Evolutionary conservation across 2,113 vertebrate species (phyloP).

Genomic region (Eublepharis macularius): DNA sequence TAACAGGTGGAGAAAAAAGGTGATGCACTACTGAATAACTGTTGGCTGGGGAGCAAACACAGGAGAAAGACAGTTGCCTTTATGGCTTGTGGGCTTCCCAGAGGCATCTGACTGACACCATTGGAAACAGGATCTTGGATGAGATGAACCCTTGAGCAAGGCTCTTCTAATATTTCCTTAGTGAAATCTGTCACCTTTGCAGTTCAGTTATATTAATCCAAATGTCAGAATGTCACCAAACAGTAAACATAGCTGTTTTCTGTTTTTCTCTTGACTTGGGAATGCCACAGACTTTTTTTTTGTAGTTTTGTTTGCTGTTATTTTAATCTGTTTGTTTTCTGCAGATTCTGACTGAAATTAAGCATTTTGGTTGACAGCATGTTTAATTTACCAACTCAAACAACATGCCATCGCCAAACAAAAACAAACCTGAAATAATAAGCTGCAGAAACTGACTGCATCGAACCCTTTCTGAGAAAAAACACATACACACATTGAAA

Average conservation of each 20-base stretch:
- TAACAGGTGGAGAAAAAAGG: too few species aligned
- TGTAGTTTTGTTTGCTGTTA: slow-evolving; percentile 25
- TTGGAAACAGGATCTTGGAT: background rate
- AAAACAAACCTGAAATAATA: slow-evolving; percentile 15
- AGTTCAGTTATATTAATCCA: background rate
- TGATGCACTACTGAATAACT: too few species aligned
- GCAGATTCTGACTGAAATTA: slow-evolving; percentile 12
- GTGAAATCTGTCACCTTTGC: background rate
- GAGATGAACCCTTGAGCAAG: background rate
- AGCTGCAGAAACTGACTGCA: background rate
- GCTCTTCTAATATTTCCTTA: background rate
- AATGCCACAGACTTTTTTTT: background rate
- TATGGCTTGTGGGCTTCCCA: background rate
- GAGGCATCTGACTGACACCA: background rate
- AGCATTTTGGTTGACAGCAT: slow-evolving; percentile 26
- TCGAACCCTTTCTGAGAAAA: background rate
- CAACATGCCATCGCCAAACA: slow-evolving; percentile 5
- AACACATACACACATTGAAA: background rate
- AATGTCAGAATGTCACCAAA: background rate
- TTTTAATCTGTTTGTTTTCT: slow-evolving; percentile 30
- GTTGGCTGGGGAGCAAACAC: too few species aligned
- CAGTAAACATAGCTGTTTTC: background rate
- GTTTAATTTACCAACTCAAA: slow-evolving; percentile 22
- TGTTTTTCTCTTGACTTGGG: background rate
- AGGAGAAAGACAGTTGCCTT: too few species aligned